Evolutionary conservation across 2,113 vertebrate genomes (phyloP).

Genomic region (Riparia riparia): DNA sequence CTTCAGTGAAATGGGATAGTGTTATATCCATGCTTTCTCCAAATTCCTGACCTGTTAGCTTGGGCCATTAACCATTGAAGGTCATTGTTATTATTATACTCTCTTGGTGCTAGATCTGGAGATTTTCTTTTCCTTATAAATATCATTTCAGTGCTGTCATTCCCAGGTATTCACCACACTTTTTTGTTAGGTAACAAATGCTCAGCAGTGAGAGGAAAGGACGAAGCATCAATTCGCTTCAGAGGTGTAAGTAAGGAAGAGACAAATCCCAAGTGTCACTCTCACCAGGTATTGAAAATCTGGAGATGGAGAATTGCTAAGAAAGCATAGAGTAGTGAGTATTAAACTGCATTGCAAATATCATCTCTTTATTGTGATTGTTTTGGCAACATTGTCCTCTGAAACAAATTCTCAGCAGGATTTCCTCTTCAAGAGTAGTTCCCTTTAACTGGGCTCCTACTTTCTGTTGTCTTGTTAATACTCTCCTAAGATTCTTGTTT

Average conservation of each 20-base stretch:
- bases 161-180: background rate
- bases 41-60: background rate
- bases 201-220: background rate
- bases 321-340: background rate
- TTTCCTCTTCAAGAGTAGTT: background rate
- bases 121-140: background rate
- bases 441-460: background rate
- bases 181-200: background rate
- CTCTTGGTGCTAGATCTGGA: background rate
- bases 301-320: background rate
- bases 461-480: background rate
- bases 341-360: background rate
- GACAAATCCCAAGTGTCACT: background rate
- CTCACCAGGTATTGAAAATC: background rate
- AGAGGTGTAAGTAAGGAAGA: background rate
- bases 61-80: background rate
- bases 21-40: background rate
- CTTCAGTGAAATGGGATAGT: background rate
- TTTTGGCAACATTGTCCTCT: background rate
- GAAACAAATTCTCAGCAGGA: background rate
- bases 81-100: background rate
- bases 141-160: background rate
- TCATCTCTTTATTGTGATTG: accelerated
- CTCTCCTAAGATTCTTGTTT: background rate
- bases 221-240: background rate